Base-by-base conservation (phyloP, 2,113 vertebrate species). In the Tupaia chinensis region DNA sequence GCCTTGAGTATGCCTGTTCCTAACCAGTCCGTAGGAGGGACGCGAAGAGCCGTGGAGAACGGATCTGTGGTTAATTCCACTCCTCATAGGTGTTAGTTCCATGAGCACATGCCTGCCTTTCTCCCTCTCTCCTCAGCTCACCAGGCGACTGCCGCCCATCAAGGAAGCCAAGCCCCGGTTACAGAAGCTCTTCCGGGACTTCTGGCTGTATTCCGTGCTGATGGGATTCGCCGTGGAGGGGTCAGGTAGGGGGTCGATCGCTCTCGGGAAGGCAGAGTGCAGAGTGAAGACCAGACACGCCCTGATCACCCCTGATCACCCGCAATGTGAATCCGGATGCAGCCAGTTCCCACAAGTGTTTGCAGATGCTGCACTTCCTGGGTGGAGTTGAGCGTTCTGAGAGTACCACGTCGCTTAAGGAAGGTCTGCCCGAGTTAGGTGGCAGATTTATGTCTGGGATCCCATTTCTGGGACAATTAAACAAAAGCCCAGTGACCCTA, bases 221-320 rank as follows among this genome's bases (percentile, higher is more conserved):
- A 99, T 99, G 99, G 99, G 99, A 29, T 99, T 99, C 94, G 99
- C 99, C 9, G 99, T 99, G 96, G 99, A 99, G 97, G 99, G 99
- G 86, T 99, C 99, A 98, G 99, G 99, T 99, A 98, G 87, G 91
- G 15, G 58, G 16, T 1, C 63, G 3, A 11, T 27, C 2, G 12
- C 72, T 77, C 20, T 73, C 44, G 29, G 61, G 56, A 78, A n/a
- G 78, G 32, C 27, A 20, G 70, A n/a, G 13, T 76, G 9, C 22
- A 1, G 32, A 13, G 9, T 7, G 44, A 53, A 44, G 65, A 77
- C 17, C 44, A 5, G 44, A 44, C 44, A 44, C 44, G 44, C 44
- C 44, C 44, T 44, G 4, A 44, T 44, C 44, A 44, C 44, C 44
- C 44, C 44, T 32, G 44, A 44, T 44, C 44, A 44, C 44, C 5